Evolutionary conservation across 2,797 vertebrate genomes (phyloP).

Genomic region (Adrianichthys oophorus): DNA sequence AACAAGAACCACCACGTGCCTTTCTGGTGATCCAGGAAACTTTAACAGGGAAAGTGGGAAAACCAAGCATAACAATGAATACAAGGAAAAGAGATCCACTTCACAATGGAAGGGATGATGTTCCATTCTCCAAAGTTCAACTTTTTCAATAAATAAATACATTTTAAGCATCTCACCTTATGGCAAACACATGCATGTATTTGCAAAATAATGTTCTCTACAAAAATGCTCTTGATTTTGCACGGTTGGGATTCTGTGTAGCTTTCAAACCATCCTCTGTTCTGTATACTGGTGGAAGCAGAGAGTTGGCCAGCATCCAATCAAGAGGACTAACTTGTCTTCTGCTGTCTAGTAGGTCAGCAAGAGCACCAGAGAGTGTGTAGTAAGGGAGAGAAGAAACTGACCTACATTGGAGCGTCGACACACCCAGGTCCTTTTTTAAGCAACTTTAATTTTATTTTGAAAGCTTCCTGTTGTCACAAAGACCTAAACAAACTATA

Average conservation of each 20-base stretch:
- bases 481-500: too few species aligned
- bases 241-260: slow-evolving; percentile 13
- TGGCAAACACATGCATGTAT: too few species aligned
- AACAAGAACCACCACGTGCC: slow-evolving; percentile 35
- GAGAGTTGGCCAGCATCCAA: slow-evolving; percentile 35
- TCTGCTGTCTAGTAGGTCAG: slow-evolving; percentile 41
- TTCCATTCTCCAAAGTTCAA: too few species aligned
- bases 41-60: slow-evolving; percentile 25
- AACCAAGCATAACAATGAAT: slow-evolving; percentile 16
- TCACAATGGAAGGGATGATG: too few species aligned
- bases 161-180: too few species aligned
- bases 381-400: slow-evolving; percentile 17
- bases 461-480: slow-evolving; percentile 2
- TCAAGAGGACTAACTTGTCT: slow-evolving; percentile 50
- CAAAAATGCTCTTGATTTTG: not conserved
- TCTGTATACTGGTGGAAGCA: slow-evolving; percentile 14
- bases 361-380: slow-evolving; percentile 26
- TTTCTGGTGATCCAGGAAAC: slow-evolving; percentile 30
- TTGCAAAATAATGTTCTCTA: too few species aligned
- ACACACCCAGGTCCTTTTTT: not conserved
- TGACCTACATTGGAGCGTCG: slow-evolving; percentile 8
- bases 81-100: too few species aligned
- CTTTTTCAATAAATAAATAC: too few species aligned
- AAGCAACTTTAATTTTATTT: slow-evolving; percentile 8
- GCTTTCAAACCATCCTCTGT: slow-evolving; percentile 24